Base-by-base conservation (phyloP, 1,140 invertebrate genomes). In the Drosophila pachea region DNA sequence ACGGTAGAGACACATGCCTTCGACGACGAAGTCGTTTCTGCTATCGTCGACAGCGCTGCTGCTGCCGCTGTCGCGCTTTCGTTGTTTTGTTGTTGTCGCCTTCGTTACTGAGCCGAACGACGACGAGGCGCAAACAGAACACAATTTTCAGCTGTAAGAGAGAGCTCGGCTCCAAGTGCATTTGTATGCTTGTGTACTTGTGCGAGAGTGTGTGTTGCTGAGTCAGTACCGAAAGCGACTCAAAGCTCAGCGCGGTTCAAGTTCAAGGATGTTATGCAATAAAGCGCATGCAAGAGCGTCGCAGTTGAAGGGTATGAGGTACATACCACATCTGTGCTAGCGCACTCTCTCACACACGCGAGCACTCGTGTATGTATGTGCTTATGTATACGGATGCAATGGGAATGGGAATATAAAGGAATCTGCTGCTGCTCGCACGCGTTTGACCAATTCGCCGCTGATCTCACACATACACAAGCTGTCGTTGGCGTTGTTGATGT, bases 181-280 rank as follows among this genome's bases (percentile, higher is more conserved):
- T 43, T 22, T 53, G 63, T 31, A 5, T 22, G 22, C 22, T 22
- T 22, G 22, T 36, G 32, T 50, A n/a, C 53, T 16, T 43, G 45
- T n/a, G 60, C 53, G 45, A 50, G 32, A 45, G 16, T 60, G 43
- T 12, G 59, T n/a, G 59, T 65, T 32, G 58, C 50, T 76, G 66
- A 67, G 36, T 67, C 60, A 67, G 45, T 45, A 60, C 60, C 36
- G 66, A 36, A 63, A 70, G 62, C 73, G 73, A 77, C 66, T 68
- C 74, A 74, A 74, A 79, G 62, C 68, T 65, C 48, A 43, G 54
- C 54, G 22, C 11, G 67, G 68, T 70, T 70, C 68, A 88, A 88
- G 87, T 88, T 88, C 87, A 88, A 88, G 87, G 83, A 87, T 88
- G 81, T 88, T 88, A 88, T 88, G 87, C 73, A 88, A 88, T 82